Evolutionary conservation across 2,888 invertebrate genomes (phyloP).

Genomic region (Deilephila porcellus): DNA sequence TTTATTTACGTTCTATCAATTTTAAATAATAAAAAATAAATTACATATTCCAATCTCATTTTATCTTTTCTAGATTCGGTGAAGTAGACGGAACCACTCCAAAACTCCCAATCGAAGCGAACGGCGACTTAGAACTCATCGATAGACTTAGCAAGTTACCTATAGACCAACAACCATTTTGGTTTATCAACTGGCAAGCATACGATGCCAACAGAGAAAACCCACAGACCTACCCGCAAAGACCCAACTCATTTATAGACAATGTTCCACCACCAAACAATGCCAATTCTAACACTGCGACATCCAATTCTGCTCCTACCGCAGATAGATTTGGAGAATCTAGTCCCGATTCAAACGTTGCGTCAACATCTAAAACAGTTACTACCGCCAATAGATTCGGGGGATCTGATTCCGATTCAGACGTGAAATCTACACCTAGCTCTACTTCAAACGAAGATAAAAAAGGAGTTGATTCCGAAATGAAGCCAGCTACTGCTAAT

Average conservation of each 20-base stretch:
- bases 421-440: neutral
- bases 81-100: slow-evolving; percentile 63
- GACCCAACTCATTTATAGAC: slow-evolving; percentile 61
- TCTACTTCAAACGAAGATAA: neutral
- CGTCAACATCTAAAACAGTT: slow-evolving; percentile 9
- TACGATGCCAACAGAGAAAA: slow-evolving; percentile 84
- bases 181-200: slow-evolving; percentile 88
- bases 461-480: neutral
- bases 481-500: slow-evolving; percentile 5
- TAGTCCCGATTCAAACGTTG: neutral
- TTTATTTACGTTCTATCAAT: too few species aligned
- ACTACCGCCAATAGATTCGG: neutral
- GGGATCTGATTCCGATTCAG: neutral
- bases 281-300: slow-evolving; percentile 22
- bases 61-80: slow-evolving; percentile 61
- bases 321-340: neutral
- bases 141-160: slow-evolving; percentile 87
- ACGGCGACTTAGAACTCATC: slow-evolving; percentile 86
- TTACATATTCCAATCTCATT: too few species aligned
- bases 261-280: slow-evolving; percentile 30
- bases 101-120: slow-evolving; percentile 87
- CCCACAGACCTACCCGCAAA: slow-evolving; percentile 69
- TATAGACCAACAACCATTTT: slow-evolving; percentile 88
- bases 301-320: neutral
- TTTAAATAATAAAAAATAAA: too few species aligned